Conservation (phyloP, 2,113 vertebrate species). For the Aleadryas rufinucha region DNA sequence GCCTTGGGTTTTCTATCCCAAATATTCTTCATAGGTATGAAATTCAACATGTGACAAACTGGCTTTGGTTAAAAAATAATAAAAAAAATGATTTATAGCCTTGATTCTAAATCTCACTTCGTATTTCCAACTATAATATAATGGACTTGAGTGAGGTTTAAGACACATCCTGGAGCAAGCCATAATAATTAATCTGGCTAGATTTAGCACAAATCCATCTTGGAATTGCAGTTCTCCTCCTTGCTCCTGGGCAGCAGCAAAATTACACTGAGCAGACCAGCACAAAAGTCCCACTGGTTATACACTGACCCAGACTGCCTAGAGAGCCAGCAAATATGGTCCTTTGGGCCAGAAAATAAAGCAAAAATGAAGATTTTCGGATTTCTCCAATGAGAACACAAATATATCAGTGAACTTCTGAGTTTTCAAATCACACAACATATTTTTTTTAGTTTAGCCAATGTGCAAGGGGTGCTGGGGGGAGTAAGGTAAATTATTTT, state of each 20-base stretch:
- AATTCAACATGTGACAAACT: background rate
- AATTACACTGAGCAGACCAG: background rate
- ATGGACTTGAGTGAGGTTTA: background rate
- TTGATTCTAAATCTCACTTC: background rate
- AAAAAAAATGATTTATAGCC: background rate
- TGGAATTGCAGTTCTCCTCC: background rate
- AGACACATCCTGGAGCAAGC: background rate
- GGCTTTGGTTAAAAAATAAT: background rate
- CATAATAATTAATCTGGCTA: background rate
- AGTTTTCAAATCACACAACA: background rate
- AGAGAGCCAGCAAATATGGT: background rate
- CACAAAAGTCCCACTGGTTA: no score
- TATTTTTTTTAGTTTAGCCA: background rate
- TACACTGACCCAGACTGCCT: background rate
- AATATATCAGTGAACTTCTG: background rate
- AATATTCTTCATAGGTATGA: background rate
- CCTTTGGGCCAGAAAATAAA: background rate
- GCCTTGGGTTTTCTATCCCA: background rate
- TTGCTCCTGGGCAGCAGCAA: background rate
- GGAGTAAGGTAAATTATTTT: background rate
- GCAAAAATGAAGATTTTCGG: background rate
- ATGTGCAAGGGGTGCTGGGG: background rate
- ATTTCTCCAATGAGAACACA: background rate
- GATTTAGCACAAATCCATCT: background rate
- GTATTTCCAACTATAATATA: background rate